Evolutionary conservation across 2,113 vertebrate species (phyloP).

Genomic region (Hyperoodon ampullatus): DNA sequence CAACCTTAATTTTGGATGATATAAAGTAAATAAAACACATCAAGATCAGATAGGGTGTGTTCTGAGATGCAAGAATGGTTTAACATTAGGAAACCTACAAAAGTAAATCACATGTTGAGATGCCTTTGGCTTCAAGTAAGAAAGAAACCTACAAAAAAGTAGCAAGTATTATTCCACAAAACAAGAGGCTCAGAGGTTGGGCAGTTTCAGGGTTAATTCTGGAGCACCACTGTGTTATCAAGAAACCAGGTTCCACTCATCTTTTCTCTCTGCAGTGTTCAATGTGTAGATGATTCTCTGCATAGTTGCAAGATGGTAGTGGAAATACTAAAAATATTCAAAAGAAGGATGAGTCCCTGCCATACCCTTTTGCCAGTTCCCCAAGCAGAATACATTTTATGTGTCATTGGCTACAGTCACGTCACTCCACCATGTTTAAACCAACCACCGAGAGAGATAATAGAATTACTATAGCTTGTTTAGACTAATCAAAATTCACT

Average conservation of each 20-base stretch:
- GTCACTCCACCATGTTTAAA: background rate
- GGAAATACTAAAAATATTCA: background rate
- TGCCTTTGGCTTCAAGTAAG: background rate
- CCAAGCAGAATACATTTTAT: background rate
- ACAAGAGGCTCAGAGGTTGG: background rate
- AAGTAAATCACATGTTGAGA: background rate
- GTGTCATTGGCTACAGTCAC: background rate
- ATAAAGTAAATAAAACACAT: background rate
- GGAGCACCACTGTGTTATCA: background rate
- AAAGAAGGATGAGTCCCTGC: background rate
- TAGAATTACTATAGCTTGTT: background rate
- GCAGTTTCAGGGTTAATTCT: background rate
- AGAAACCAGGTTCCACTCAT: background rate
- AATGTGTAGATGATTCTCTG: background rate
- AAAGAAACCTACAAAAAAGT: background rate
- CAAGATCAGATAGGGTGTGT: background rate
- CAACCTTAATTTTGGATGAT: background rate
- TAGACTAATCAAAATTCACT: slow-evolving; percentile 11
- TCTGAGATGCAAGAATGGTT: background rate
- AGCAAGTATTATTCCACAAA: background rate
- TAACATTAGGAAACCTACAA: background rate
- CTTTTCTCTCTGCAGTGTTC: background rate
- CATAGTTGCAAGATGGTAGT: background rate
- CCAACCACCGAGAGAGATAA: background rate
- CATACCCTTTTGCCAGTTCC: background rate